These are phyloP conservation scores for Tragelaphus imberbis DNA, from an alignment of 2,113 vertebrate genomes.

Conservation along the genomic window DNA sequence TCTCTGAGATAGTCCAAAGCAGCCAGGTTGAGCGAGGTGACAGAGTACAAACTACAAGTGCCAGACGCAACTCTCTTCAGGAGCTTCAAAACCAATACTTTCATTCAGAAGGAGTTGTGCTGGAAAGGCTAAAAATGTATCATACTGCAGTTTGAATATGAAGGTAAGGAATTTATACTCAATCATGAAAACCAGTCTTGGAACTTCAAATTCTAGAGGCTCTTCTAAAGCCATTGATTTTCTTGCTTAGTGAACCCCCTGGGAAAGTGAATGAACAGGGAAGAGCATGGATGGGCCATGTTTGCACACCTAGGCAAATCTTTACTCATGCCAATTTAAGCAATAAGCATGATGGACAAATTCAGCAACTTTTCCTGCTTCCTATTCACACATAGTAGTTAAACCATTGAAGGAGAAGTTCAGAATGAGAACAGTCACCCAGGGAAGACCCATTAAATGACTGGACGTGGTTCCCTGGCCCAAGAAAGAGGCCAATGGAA, in stretches of 20 bases:
- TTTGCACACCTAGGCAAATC: neutral
- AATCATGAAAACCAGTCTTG: neutral
- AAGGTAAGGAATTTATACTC: neutral
- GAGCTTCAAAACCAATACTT: neutral
- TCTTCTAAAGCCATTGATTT: neutral
- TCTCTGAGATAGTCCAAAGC: neutral
- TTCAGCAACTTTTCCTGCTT: neutral
- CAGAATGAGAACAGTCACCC: neutral
- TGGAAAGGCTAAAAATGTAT: neutral
- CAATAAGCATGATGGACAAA: neutral
- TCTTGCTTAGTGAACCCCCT: neutral
- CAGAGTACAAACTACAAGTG: neutral
- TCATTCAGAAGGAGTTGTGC: neutral
- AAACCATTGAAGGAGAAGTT: neutral
- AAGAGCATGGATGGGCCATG: accelerated
- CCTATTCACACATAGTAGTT: neutral
- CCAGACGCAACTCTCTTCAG: accelerated
- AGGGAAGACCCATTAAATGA: neutral
- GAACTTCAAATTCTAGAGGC: neutral
- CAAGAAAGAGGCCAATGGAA: accelerated
- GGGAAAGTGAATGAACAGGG: neutral
- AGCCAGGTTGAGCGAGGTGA: too few species aligned
- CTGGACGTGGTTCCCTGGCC: neutral
- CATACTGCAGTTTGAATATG: neutral
- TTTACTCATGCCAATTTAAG: neutral